phyloP scores from a whole-genome alignment of 2,113 vertebrate genomes.

The Lanius ludovicianus region DNA sequence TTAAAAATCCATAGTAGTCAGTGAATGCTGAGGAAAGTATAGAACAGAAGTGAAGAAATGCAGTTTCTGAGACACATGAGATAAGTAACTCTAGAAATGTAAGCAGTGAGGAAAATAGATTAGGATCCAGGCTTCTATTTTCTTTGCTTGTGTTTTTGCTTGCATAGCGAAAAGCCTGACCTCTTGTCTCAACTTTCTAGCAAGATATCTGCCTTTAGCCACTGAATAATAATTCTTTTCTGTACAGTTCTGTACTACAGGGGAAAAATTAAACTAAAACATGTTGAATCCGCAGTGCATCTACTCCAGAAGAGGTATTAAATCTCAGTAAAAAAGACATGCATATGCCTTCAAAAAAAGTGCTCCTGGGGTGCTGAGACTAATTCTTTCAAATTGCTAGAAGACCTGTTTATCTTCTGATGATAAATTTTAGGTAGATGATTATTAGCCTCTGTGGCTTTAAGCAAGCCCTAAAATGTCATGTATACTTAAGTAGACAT shows the following conservation, averaged over 20 bases:
- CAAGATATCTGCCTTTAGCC: neutral
- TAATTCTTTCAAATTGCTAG: neutral
- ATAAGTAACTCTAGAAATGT: neutral
- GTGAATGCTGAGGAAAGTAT: neutral
- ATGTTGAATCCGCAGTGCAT: neutral
- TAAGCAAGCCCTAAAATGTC: neutral
- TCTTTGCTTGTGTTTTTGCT: neutral
- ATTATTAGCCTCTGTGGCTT: neutral
- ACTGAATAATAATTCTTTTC: neutral
- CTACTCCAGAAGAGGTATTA: neutral
- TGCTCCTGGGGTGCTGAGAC: neutral
- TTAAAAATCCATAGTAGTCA: neutral
- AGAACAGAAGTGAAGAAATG: neutral
- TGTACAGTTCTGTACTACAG: neutral
- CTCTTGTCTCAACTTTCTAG: neutral
- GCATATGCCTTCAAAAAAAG: neutral
- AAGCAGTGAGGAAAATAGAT: neutral
- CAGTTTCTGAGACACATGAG: neutral
- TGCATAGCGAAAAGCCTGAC: neutral
- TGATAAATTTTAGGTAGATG: neutral
- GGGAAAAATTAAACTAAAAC: neutral
- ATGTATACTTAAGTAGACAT: neutral
- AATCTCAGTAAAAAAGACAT: neutral
- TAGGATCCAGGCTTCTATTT: neutral
- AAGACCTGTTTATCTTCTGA: neutral